Conservation (phyloP, 2,888 invertebrate genomes). For the Phortica magna region DNA sequence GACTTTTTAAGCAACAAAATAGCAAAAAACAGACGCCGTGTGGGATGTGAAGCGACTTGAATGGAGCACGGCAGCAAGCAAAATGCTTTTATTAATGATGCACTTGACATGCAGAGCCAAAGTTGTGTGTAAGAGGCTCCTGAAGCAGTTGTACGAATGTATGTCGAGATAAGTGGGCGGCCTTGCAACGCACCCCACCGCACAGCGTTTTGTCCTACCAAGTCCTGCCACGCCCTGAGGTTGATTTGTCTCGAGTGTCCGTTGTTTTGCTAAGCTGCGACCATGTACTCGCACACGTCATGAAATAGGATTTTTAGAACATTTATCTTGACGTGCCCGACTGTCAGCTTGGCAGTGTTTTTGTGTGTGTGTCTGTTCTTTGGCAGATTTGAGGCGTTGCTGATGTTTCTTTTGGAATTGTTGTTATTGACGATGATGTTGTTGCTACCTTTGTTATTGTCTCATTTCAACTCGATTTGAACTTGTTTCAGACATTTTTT, state of each 20-base stretch:
- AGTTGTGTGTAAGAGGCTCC: background rate
- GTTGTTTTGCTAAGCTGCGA: background rate
- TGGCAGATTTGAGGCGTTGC: constrained; percentile 14
- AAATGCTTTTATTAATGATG: constrained; percentile 66
- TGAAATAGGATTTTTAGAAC: constrained; percentile 7
- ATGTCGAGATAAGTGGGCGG: background rate
- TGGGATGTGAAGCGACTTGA: constrained; percentile 17
- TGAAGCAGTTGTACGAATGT: background rate
- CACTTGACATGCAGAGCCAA: constrained; percentile 60
- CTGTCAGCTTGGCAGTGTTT: too few relatives aligned
- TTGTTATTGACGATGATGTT: too few relatives aligned
- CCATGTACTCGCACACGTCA: constrained; percentile 1
- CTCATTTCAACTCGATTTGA: background rate
- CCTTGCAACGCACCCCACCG: too few relatives aligned
- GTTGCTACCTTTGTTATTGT: background rate
- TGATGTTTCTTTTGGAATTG: background rate
- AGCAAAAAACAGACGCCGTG: background rate
- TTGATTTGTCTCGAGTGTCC: background rate
- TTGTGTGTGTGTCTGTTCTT: background rate
- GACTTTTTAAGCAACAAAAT: background rate
- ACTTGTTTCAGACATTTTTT: background rate
- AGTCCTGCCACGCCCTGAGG: background rate
- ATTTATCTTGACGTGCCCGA: background rate
- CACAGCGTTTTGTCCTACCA: too few relatives aligned
- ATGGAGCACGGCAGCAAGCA: constrained; percentile 24